Evolutionary conservation across 2,113 vertebrate genomes (phyloP), one percentile per base, ranked within the genome.

Genomic region (Takifugu flavidus): DNA sequence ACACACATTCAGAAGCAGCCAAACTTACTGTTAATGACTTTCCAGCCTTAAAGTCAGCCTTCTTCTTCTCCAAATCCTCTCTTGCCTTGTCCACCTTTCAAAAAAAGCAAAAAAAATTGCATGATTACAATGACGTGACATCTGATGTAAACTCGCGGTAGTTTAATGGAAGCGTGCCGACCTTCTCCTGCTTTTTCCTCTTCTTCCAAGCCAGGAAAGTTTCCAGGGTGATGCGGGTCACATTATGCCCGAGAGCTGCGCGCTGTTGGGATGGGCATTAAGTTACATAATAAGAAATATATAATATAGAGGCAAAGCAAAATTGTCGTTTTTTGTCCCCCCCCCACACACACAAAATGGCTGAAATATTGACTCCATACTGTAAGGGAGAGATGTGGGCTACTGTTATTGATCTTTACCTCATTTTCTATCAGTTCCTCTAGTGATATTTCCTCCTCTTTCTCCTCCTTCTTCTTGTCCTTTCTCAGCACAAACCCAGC

Each of bases 151-250:
- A 39, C 34, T 39, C 8, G 20, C 20, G 20, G 20, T 20, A 20
- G 20, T 20, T 20, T 20, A 46, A 12, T 46, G 3, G 49, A 60
- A 1, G 1, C 1, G 7, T 25, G 31, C 70, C 26, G 6, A 88
- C 92, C 83, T 96, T 98, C 72, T 99, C 96, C 93, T 97, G 94
- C 93, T 96, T 92, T 92, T 98, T 99, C 82, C 94, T 94, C 90
- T 95, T 98, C 80, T 99, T 99, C 97, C 97, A 99, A 1, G 95
- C 93, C 84, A 99, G 92, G 83, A 99, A 99, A 56, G 95, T 96
- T 78, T 98, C 97, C 91, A 99, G 87, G 29, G 97, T 99, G 86
- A 99, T 98, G 82, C 96, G 95, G 57, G 96, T 97, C 82, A 99
- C 96, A 13, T 96, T 94, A 82, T 85, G 34, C 72, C 97, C 97